Evolutionary conservation across 2,113 vertebrate genomes (phyloP).

Genomic region (Leuciscus idus): DNA sequence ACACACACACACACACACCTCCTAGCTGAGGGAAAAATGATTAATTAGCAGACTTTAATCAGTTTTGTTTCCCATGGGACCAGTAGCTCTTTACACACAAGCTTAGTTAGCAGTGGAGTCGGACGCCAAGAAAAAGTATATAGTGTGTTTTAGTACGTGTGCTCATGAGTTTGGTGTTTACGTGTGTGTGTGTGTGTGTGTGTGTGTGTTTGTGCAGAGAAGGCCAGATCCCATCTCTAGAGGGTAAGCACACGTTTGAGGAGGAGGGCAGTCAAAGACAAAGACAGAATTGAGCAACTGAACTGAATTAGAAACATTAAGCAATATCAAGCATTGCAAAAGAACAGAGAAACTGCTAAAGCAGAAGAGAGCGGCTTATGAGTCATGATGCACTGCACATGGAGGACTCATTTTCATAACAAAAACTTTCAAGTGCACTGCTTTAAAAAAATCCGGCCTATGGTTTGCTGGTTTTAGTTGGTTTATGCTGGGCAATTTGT

Average conservation of each 20-base stretch:
- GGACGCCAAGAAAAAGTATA: neutral
- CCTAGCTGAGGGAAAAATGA: slow-evolving; percentile 62
- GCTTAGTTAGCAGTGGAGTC: slow-evolving; percentile 63
- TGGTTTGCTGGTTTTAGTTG: neutral
- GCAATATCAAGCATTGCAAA: slow-evolving; percentile 53
- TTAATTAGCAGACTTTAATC: slow-evolving; percentile 73
- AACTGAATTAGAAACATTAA: slow-evolving; percentile 47
- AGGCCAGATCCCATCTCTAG: slow-evolving; percentile 16
- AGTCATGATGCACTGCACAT: neutral
- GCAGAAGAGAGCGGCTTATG: neutral
- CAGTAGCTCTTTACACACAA: slow-evolving; percentile 72
- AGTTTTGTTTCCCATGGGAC: slow-evolving; percentile 66
- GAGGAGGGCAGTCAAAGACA: neutral
- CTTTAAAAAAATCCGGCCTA: neutral
- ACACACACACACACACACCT: neutral
- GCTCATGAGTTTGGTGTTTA: slow-evolving; percentile 9
- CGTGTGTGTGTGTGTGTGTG: neutral
- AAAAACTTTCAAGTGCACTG: neutral
- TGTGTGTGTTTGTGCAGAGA: neutral
- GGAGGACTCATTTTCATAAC: neutral
- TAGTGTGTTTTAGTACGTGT: neutral
- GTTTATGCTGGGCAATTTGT: neutral
- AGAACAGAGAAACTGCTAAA: slow-evolving; percentile 30
- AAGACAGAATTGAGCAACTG: slow-evolving; percentile 46
- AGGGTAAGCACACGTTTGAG: neutral